phyloP scores from a whole-genome alignment of 1,140 invertebrate genomes.

The Micrasema minimum region DNA sequence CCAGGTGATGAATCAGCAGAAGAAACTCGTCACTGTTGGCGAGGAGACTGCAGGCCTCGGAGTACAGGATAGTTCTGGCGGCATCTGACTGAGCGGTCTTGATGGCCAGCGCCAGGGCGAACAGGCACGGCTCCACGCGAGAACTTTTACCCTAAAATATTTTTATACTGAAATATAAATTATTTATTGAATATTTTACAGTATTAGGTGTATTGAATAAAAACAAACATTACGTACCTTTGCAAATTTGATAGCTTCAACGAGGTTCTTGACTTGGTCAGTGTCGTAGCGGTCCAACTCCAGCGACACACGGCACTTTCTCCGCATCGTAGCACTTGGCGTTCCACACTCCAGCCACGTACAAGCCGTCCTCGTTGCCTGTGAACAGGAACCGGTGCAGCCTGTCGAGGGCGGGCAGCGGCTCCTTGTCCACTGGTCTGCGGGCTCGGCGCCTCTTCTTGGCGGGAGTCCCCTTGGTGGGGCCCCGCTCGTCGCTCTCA shows the following conservation, averaged over 20 bases:
- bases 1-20: slow-evolving; percentile 13
- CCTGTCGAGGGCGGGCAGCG: slow-evolving; percentile 1
- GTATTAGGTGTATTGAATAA: too few species aligned
- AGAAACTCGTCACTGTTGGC: slow-evolving; percentile 29
- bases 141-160: background rate
- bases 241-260: slow-evolving; percentile 37
- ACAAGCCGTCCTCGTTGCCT: slow-evolving; percentile 27
- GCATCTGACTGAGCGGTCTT: background rate
- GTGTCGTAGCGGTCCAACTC: slow-evolving; percentile 7
- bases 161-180: too few species aligned
- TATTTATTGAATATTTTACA: too few species aligned
- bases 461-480: too few species aligned
- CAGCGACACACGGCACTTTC: slow-evolving; percentile 10
- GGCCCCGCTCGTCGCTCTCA: too few species aligned
- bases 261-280: background rate
- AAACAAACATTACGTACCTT: too few species aligned
- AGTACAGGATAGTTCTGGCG: slow-evolving; percentile 18
- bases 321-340: slow-evolving; percentile 1
- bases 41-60: slow-evolving; percentile 9
- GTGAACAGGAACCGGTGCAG: slow-evolving; percentile 40
- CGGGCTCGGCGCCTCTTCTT: background rate
- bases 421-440: background rate
- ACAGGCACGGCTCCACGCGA: slow-evolving; percentile 24
- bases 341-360: slow-evolving; percentile 24
- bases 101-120: slow-evolving; percentile 33